These are phyloP conservation scores for Paracanthobrama guichenoti DNA, from an alignment of 2,113 vertebrate species.

Conservation along the genomic window DNA sequence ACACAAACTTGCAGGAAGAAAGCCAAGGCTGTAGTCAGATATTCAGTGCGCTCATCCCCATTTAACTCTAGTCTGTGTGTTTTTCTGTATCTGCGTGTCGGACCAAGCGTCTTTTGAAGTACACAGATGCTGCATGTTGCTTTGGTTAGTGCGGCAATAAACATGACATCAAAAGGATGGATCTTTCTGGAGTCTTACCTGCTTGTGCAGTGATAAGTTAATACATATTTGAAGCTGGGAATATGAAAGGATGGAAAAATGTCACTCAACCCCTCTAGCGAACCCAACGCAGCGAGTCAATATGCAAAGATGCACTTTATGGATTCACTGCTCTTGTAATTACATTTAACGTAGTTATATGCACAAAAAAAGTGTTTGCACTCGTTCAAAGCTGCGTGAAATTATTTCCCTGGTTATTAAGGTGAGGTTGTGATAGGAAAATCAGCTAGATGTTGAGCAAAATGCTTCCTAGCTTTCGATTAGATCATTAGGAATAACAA, in stretches of 20 bases:
- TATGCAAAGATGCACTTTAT: slow-evolving; percentile 53
- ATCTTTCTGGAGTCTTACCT: slow-evolving; percentile 55
- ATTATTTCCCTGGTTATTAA: slow-evolving; percentile 1
- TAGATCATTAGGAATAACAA: slow-evolving; percentile 25
- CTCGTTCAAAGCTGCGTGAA: slow-evolving; percentile 45
- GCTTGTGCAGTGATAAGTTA: slow-evolving; percentile 70
- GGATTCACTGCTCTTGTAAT: slow-evolving; percentile 64
- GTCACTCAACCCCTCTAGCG: slow-evolving; percentile 70
- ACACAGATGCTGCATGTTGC: slow-evolving; percentile 52
- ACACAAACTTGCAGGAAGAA: slow-evolving; percentile 55
- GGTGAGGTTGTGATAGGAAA: neutral
- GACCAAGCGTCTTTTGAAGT: slow-evolving; percentile 54
- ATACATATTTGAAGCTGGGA: slow-evolving; percentile 71
- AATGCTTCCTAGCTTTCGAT: slow-evolving; percentile 14
- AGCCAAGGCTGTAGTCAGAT: slow-evolving; percentile 45
- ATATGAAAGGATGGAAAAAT: slow-evolving; percentile 76
- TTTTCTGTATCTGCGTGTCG: slow-evolving; percentile 37
- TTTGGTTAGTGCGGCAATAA: slow-evolving; percentile 59
- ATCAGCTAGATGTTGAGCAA: neutral
- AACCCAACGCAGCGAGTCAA: slow-evolving; percentile 63
- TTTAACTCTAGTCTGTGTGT: slow-evolving; percentile 46
- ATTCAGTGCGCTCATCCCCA: slow-evolving; percentile 54
- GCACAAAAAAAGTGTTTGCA: slow-evolving; percentile 40
- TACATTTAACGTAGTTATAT: slow-evolving; percentile 62
- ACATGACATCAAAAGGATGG: slow-evolving; percentile 60